Evolutionary conservation across 1,140 invertebrate species (phyloP), one percentile per base, ranked within the genome.

Genomic region (Colletes gigas): DNA sequence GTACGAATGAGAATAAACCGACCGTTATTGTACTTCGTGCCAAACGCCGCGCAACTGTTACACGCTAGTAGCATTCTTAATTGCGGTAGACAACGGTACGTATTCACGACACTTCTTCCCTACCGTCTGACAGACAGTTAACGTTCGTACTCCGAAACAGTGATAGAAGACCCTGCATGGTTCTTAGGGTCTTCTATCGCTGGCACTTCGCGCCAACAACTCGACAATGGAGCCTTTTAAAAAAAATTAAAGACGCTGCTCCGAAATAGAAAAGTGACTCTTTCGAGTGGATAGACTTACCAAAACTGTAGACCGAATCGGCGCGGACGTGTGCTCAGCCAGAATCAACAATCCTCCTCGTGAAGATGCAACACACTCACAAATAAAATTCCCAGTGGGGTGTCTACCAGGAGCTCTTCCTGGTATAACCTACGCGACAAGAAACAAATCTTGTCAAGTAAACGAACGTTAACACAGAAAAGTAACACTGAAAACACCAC

Each of bases 61-160:
- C 78, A 79, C 76, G 80, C 81, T 52, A 50, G 70, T 39, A 30
- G 78, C 81, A 86, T 86, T 83, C 73, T 70, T 83, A 87, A 87
- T 87, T 83, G 59, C 63, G 21, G 21, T 30, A 65, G 73, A 81
- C 85, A 78, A 73, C 84, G 30, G 67, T 63, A 50, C 21, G 39
- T 66, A 73, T 78, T 84, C 70, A 76, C 63, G 71, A 52, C 50
- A 60, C 12, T 44, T 68, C 17, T 72, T n/a, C n/a, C 2, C 68
- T 14, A 30, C 41, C 9, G n/a, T 17, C n/a, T 67, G 50, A 72
- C 68, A 47, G 63, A n/a, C 68, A 39, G 55, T 66, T 12, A 50
- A 47, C 30, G 67, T 70, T 44, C 57, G 30, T 54, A 70, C 55
- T 71, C 55, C 41, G 73, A 68, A 44, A 59, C 63, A 21, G 17